Evolutionary conservation across 2,113 vertebrate genomes (phyloP).

Genomic region (Coracopsis vasa): DNA sequence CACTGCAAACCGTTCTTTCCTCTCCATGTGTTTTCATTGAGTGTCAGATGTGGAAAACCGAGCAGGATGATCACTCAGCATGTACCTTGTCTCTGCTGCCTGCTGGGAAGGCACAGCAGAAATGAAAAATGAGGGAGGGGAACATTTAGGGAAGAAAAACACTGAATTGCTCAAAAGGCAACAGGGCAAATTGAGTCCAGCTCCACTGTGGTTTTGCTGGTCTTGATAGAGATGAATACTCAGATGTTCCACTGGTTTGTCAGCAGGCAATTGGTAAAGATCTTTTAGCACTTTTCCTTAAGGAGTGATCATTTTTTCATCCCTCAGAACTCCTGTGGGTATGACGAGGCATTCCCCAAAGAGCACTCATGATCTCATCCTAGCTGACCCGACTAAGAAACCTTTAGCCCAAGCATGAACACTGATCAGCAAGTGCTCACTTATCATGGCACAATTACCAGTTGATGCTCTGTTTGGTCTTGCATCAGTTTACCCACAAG

Average conservation of each 20-base stretch:
- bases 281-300: conserved; percentile 36
- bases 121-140: conserved; percentile 13
- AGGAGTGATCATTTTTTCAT: neutral
- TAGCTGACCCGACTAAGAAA: neutral
- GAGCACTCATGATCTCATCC: conserved; percentile 22
- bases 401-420: neutral
- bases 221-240: neutral
- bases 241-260: conserved; percentile 44
- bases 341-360: neutral
- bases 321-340: conserved; percentile 16
- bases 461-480: neutral
- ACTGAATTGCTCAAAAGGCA: neutral
- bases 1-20: neutral
- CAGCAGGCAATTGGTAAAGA: conserved; percentile 38
- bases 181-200: neutral
- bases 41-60: conserved; percentile 14
- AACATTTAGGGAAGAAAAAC: neutral
- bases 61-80: conserved; percentile 30
- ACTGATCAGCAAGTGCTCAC: neutral
- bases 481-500: neutral
- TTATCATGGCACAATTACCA: neutral
- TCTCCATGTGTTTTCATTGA: neutral
- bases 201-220: neutral
- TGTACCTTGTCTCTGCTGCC: conserved; percentile 23
- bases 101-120: conserved; percentile 1